These are phyloP conservation scores for Monoplex corrugatus DNA, from an alignment of 2,888 invertebrate species.

Conservation along the genomic window DNA sequence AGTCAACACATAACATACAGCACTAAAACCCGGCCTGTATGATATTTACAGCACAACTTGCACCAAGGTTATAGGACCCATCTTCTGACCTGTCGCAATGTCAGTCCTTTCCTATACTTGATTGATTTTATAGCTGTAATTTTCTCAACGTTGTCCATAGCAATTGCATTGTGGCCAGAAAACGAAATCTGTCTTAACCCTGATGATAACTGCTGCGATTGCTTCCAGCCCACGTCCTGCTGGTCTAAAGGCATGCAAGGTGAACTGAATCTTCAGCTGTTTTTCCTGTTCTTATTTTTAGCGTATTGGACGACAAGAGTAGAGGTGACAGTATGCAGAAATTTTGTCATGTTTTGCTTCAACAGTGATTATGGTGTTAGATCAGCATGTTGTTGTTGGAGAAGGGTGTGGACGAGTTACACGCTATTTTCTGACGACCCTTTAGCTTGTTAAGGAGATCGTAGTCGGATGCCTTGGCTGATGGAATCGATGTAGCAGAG, in stretches of 20 bases:
- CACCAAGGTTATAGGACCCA: too few species aligned
- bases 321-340: not conserved
- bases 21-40: too few species aligned
- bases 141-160: conserved; percentile 45
- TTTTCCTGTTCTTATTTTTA: not conserved
- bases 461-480: not conserved
- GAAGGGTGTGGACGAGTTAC: not conserved
- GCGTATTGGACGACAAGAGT: not conserved
- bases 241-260: not conserved
- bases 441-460: not conserved
- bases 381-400: too few species aligned
- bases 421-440: not conserved
- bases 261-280: conserved; percentile 19
- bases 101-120: conserved; percentile 33
- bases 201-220: not conserved
- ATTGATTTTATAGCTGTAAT: conserved; percentile 48
- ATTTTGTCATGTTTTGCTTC: not conserved
- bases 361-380: not conserved
- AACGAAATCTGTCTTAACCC: conserved; percentile 45
- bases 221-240: not conserved
- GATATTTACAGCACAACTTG: too few species aligned
- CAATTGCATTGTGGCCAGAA: conserved; percentile 39
- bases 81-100: not conserved
- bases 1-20: too few species aligned
- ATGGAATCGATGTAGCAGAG: not conserved